These are phyloP conservation scores for Cordilura impudica DNA, from an alignment of 2,888 invertebrate genomes.

Conservation along the genomic window DNA sequence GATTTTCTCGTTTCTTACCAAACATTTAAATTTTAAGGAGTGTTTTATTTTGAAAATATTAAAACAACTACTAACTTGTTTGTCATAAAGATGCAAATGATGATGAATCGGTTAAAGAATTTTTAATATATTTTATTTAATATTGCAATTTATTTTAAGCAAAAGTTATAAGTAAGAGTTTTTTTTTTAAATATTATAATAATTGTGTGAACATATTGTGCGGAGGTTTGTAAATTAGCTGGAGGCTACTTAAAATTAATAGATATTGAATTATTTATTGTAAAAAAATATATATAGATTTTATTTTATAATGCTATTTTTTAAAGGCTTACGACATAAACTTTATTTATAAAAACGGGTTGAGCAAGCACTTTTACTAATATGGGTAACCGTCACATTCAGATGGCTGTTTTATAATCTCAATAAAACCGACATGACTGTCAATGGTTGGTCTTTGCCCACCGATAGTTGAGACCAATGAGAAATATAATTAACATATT, in stretches of 20 bases:
- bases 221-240: conserved; percentile 31
- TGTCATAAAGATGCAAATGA: conserved; percentile 26
- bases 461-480: too few relatives aligned
- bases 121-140: conserved; percentile 34
- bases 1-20: conserved; percentile 19
- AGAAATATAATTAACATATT: too few relatives aligned
- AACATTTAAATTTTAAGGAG: conserved; percentile 54
- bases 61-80: conserved; percentile 10
- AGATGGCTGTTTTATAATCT: too few relatives aligned
- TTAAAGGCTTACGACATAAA: conserved; percentile 27
- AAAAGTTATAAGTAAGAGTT: background rate
- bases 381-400: too few relatives aligned
- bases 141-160: conserved; percentile 17
- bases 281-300: conserved; percentile 1
- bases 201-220: conserved; percentile 15
- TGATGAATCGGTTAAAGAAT: conserved; percentile 56
- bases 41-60: conserved; percentile 29
- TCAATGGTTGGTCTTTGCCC: too few relatives aligned
- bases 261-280: conserved; percentile 24
- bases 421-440: too few relatives aligned
- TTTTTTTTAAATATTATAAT: conserved; percentile 12
- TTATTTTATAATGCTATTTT: background rate
- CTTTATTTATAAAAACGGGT: too few relatives aligned
- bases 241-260: conserved; percentile 35
- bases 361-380: too few relatives aligned